Evolutionary conservation across 2,113 vertebrate species (phyloP), one percentile per base, ranked within the genome.

Genomic region (Probosciger aterrimus): DNA sequence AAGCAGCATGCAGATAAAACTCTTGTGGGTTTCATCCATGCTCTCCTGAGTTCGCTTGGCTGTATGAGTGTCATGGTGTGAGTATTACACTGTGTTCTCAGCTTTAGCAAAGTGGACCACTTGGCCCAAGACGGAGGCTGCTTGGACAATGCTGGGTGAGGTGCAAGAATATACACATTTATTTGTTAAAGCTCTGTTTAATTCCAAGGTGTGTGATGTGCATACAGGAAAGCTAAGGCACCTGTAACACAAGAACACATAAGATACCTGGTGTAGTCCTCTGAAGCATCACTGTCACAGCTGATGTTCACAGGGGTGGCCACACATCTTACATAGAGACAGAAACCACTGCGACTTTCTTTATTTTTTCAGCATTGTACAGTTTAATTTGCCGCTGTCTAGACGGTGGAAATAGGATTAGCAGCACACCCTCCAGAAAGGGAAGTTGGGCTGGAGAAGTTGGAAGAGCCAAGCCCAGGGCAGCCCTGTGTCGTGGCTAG

Each of bases 401-500:
- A 8, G 8, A 20, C 52, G 30, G 25, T 82, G 76, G 44, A 80
- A 49, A 62, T 13, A 43, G 76, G 23, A 20, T 73, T 73, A 88
- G 53, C 82, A 88, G 59, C 27, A 69, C 28, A 10, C 9, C 10
- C 50, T 80, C 15, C 39, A 52, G 59, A 43, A 46, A 16, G 37
- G 17, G 11, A 41, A 31, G 5, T 3, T 67, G 25, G 37, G 14
- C 62, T 57, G 57, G n/a, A 50, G 31, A 53, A 63, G 22, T 11
- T 91, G 57, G 35, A 71, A 62, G n/a, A 70, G 74, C 77, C 39
- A 23, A 69, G 35, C 11, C 24, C 44, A 31, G 31, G 35, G 49
- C 79, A 94, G 62, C 53, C 55, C 7, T 4, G 1, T 0, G 3
- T 68, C 33, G 13, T 68, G 22, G 14, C 14, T 0, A 3, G 30